Conservation (phyloP, 2,797 vertebrate species). For the Brotogeris chrysoptera region DNA sequence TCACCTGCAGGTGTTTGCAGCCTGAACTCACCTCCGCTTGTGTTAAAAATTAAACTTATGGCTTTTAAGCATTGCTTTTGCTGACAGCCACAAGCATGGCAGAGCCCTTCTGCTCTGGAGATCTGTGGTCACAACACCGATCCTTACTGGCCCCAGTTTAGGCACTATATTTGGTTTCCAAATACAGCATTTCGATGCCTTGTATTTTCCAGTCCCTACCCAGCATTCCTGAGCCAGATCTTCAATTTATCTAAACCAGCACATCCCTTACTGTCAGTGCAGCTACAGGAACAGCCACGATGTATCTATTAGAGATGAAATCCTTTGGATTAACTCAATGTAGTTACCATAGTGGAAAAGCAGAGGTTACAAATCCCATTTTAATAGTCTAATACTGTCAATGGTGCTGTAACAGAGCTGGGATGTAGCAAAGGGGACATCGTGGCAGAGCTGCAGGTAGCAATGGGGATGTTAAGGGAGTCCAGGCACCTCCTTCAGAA, state of each 20-base stretch:
- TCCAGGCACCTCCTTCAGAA: background rate
- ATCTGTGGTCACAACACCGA: background rate
- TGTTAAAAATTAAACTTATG: conserved; percentile 12
- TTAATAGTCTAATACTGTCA: background rate
- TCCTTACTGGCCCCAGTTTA: background rate
- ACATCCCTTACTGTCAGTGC: background rate
- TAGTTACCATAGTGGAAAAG: background rate
- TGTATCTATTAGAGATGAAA: background rate
- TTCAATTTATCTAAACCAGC: background rate
- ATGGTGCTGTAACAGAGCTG: background rate
- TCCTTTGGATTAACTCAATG: background rate
- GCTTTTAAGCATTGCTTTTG: conserved; percentile 10
- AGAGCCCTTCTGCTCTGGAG: background rate
- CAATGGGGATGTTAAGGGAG: background rate
- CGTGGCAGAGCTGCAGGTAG: background rate
- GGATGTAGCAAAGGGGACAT: background rate
- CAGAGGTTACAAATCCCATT: background rate
- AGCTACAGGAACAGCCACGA: background rate
- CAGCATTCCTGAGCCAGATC: background rate
- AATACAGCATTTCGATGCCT: background rate
- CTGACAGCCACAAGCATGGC: background rate
- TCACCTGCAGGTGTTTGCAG: conserved; percentile 40
- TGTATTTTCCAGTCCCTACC: background rate
- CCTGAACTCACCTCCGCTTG: background rate
- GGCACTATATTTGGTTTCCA: background rate